Percentiles rank a stretch among this genome's conserved stretches.
Evolutionary conservation across 1,140 invertebrate species (phyloP).

Genomic region (Camponotus pennsylvanicus): DNA sequence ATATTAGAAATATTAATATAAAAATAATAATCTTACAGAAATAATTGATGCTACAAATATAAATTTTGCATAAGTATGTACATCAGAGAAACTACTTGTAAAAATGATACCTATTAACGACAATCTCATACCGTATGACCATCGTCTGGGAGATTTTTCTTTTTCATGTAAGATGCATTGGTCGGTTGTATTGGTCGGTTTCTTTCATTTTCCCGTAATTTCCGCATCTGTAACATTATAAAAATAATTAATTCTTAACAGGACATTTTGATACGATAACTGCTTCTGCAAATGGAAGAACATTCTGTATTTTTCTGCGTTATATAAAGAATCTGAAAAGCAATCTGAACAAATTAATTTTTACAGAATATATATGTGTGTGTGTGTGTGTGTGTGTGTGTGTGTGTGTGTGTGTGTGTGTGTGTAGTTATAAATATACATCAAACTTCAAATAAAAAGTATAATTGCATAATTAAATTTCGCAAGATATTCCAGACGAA

Average conservation of each 20-base stretch:
- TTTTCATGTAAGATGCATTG: slow-evolving; percentile 80
- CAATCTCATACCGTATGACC: slow-evolving; percentile 77
- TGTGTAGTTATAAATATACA: background rate
- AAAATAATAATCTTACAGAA: no score
- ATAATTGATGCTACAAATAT: background rate
- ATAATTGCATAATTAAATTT: background rate
- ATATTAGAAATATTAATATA: background rate
- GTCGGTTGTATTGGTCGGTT: slow-evolving; percentile 79
- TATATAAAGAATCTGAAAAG: background rate
- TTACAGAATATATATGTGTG: no score
- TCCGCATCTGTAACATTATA: slow-evolving; percentile 81
- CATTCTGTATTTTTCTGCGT: background rate
- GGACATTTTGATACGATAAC: no score
- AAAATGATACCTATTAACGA: background rate
- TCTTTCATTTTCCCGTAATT: slow-evolving; percentile 81
- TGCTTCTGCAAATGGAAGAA: background rate
- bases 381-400: no score
- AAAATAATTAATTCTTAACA: slow-evolving; percentile 34
- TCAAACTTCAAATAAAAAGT: slow-evolving; percentile 7
- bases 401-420: no score
- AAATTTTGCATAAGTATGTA: background rate
- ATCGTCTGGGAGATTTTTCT: slow-evolving; percentile 77
- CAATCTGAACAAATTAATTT: background rate
- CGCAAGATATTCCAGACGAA: background rate
- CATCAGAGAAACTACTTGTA: background rate